Percentiles rank a stretch among this genome's conserved stretches.
phyloP scores from a whole-genome alignment of 2,113 vertebrate genomes.

The Microcebus ravelobensis region DNA sequence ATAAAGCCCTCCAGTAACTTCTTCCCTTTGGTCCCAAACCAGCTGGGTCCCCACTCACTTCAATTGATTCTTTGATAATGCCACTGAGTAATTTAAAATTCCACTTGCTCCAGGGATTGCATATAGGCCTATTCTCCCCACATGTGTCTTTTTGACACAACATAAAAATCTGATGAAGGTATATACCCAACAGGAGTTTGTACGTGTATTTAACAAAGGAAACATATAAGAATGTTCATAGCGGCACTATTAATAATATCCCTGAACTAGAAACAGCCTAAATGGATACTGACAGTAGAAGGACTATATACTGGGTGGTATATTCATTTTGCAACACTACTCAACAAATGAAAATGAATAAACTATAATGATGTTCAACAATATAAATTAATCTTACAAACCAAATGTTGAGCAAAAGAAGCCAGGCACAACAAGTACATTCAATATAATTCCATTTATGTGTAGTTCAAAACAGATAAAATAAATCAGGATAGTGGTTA shows the following conservation, averaged over 20 bases:
- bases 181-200: not conserved
- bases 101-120: not conserved
- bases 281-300: not conserved
- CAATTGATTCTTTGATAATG: not conserved
- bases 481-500: not conserved
- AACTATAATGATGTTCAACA: not conserved
- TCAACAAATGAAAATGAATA: not conserved
- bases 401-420: not conserved
- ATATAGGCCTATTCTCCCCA: not conserved
- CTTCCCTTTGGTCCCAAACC: not conserved
- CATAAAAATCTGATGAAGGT: not conserved
- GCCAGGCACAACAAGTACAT: not conserved
- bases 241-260: not conserved
- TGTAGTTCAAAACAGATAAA: not conserved
- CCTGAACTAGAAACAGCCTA: not conserved
- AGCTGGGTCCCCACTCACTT: not conserved
- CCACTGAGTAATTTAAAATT: not conserved
- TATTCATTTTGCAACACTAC: not conserved
- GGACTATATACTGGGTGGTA: accelerated
- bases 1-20: not conserved
- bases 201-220: not conserved
- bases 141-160: not conserved
- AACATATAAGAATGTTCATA: not conserved
- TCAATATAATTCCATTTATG: too few species aligned
- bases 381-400: not conserved